These are phyloP conservation scores for Propithecus coquereli DNA, from an alignment of 2,113 vertebrate genomes.

Conservation along the genomic window DNA sequence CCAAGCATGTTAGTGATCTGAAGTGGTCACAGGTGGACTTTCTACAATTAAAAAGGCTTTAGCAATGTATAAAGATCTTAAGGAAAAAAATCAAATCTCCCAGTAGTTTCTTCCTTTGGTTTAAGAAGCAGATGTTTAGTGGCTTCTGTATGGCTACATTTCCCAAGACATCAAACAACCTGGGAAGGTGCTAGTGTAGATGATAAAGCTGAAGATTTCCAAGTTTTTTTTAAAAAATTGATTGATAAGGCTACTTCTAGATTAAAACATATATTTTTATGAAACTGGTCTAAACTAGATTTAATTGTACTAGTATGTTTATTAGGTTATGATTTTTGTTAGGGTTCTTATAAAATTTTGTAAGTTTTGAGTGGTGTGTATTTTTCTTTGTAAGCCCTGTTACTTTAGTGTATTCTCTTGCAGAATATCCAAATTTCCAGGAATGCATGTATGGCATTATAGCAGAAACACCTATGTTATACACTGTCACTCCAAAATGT, in stretches of 20 bases:
- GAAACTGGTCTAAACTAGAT: not conserved
- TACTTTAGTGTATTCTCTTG: not conserved
- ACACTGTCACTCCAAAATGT: not conserved
- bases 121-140: not conserved
- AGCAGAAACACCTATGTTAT: not conserved
- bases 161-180: not conserved
- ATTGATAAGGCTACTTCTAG: not conserved
- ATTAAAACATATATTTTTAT: not conserved
- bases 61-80: not conserved
- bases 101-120: not conserved
- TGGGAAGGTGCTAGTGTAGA: not conserved
- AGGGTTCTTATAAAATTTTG: not conserved
- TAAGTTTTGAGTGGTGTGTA: not conserved
- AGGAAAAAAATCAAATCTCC: not conserved
- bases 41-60: not conserved
- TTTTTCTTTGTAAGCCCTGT: not conserved
- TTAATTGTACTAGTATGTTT: not conserved
- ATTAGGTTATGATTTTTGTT: not conserved
- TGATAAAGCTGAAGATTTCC: not conserved
- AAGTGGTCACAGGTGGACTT: not conserved
- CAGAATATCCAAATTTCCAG: not conserved
- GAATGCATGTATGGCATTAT: not conserved
- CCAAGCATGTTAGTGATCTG: not conserved
- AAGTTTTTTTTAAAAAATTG: not conserved
- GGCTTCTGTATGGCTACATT: not conserved